phyloP scores from a whole-genome alignment of 2,888 invertebrate species.

The Scrobipalpa atriplicella region DNA sequence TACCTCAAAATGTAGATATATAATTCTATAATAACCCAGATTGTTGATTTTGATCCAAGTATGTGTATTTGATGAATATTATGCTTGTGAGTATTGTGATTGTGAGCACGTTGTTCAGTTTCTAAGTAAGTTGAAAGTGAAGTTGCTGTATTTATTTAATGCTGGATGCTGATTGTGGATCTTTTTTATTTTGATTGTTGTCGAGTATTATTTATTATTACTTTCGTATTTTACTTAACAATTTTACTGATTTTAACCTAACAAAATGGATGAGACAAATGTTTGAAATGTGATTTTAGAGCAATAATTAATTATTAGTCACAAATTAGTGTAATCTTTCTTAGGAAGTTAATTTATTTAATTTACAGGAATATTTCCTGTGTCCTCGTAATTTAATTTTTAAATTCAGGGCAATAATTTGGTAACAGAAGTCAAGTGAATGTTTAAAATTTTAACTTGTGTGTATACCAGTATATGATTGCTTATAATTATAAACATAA shows the following conservation, averaged over 20 bases:
- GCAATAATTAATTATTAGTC: not conserved
- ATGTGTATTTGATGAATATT: too few species aligned
- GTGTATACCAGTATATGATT: not conserved
- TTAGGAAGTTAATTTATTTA: not conserved
- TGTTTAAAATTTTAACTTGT: not conserved
- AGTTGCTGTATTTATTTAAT: too few species aligned
- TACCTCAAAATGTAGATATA: too few species aligned
- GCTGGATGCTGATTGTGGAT: too few species aligned
- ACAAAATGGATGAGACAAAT: not conserved
- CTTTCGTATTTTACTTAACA: not conserved
- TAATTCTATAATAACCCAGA: too few species aligned
- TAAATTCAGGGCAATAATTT: not conserved
- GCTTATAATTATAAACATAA: not conserved
- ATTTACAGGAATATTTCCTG: not conserved
- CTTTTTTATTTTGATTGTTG: too few species aligned
- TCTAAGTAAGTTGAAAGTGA: too few species aligned
- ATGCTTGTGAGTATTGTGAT: too few species aligned
- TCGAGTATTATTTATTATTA: not conserved
- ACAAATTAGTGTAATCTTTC: conserved; percentile 2
- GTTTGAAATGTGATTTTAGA: conserved; percentile 2
- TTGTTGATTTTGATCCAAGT: too few species aligned
- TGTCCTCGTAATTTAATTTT: not conserved
- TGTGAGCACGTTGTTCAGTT: too few species aligned
- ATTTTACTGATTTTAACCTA: not conserved
- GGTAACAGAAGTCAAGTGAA: not conserved